Base-by-base conservation (phyloP, 2,888 invertebrate genomes). In the Eustalomyia histrio region DNA sequence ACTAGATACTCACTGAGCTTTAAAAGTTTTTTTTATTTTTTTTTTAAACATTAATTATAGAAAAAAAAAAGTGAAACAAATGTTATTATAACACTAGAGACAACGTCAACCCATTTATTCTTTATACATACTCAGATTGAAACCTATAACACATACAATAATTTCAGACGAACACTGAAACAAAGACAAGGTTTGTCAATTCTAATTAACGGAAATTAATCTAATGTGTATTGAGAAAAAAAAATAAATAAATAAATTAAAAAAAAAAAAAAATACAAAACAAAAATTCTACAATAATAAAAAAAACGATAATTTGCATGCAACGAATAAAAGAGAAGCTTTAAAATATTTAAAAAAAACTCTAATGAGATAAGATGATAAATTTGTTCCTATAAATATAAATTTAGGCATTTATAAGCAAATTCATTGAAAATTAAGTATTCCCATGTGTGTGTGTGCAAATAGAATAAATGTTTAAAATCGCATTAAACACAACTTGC, bases 1-100 rank as follows among this genome's bases (percentile, higher is more conserved):
- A 87, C 88, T 85, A 87, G 85, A 87, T 87, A 88, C 86, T 88
- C 88, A 88, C 82, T 85, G 87, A 84, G 85, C 86, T 86, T 85
- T 83, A 87, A 6, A 29, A 29, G 29, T 29, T 29, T 29, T 29
- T 29, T 24, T 84, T 24, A 3, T 24, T 24, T 24, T 24, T 24
- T 3, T 24, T 29, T 29, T 3, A 12, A 47, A 47, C n/a, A 29
- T 47, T 47, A 47, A 47, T 14, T 47, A 6, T n/a, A 47, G 6
- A n/a, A 47, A 47, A 43, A n/a, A 47, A 47, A 47, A 14, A 39
- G 14, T 39, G 39, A 39, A 47, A 47, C 0, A 47, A 47, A 14
- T 47, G 85, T 12, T 33, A 61, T 43, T 18, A 29, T 43, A 61
- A 61, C 43, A 39, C 33, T 17, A 10, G 43, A 35, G 35, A 16